Conservation (phyloP, 2,797 vertebrate genomes). For the Gymnopithys bicolor region DNA sequence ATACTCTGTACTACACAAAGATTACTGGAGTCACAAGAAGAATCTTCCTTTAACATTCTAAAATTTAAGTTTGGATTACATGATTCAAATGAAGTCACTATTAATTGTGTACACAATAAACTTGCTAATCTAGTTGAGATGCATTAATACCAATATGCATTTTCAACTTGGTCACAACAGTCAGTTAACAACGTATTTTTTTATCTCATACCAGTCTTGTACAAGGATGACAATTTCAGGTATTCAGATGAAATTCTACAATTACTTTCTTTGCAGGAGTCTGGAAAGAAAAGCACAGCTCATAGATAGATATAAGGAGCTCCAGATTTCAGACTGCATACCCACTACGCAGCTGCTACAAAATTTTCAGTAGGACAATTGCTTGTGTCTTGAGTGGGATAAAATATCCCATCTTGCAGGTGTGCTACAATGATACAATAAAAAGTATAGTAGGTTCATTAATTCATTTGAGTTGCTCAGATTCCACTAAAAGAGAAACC, state of each 20-base stretch:
- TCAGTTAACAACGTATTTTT: background rate
- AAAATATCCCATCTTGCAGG: background rate
- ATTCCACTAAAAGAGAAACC: background rate
- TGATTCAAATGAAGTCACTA: background rate
- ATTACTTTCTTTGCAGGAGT: background rate
- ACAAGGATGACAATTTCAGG: background rate
- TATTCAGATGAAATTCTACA: background rate
- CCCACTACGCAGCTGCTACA: background rate
- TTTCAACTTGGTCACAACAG: background rate
- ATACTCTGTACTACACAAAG: background rate
- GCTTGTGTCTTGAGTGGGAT: background rate
- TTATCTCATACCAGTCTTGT: background rate
- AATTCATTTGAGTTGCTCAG: background rate
- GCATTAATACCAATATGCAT: background rate
- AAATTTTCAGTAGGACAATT: background rate
- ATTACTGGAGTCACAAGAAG: background rate
- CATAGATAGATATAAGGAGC: background rate
- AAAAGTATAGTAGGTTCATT: background rate
- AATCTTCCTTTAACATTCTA: background rate
- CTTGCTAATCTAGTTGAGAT: background rate
- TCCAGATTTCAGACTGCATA: background rate
- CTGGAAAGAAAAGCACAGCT: background rate
- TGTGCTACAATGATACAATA: background rate
- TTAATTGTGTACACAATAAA: fast-evolving
- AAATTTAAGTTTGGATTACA: background rate